Evolutionary conservation across 2,113 vertebrate genomes (phyloP).

Genomic region (Leuciscus idus): DNA sequence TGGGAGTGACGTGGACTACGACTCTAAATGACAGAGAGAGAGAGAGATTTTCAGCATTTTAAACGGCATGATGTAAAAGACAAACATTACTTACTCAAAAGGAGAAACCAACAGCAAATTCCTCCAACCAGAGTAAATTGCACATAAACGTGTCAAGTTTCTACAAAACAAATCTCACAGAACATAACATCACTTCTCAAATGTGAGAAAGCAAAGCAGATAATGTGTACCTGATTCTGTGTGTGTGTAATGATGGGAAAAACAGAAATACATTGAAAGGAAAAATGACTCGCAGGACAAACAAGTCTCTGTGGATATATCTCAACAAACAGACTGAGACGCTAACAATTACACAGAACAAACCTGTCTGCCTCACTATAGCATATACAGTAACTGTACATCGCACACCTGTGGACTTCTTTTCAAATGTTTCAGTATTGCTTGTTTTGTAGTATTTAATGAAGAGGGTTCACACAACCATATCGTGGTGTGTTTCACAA

Average conservation of each 20-base stretch:
- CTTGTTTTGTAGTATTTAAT: constrained; percentile 51
- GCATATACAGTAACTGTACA: not conserved
- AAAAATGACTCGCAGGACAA: not conserved
- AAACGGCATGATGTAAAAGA: constrained; percentile 49
- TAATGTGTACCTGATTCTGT: not conserved
- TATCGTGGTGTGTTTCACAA: constrained; percentile 60
- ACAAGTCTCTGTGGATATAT: not conserved
- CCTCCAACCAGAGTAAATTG: constrained; percentile 42
- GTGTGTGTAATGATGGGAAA: constrained; percentile 5
- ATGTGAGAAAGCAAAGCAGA: not conserved
- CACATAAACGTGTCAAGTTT: not conserved
- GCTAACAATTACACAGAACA: constrained; percentile 18
- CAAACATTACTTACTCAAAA: not conserved
- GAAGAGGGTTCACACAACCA: constrained; percentile 68
- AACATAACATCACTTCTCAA: not conserved
- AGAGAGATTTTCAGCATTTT: constrained; percentile 39
- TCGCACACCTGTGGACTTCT: not conserved
- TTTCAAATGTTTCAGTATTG: constrained; percentile 23
- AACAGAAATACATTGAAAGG: constrained; percentile 6
- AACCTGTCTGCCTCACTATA: not conserved
- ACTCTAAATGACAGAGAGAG: constrained; percentile 76
- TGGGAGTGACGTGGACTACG: constrained; percentile 94
- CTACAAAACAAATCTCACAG: not conserved
- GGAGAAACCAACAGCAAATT: constrained; percentile 38
- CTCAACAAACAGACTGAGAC: not conserved